Evolutionary conservation across 2,797 vertebrate species (phyloP).

Genomic region (Coregonus suidteri): DNA sequence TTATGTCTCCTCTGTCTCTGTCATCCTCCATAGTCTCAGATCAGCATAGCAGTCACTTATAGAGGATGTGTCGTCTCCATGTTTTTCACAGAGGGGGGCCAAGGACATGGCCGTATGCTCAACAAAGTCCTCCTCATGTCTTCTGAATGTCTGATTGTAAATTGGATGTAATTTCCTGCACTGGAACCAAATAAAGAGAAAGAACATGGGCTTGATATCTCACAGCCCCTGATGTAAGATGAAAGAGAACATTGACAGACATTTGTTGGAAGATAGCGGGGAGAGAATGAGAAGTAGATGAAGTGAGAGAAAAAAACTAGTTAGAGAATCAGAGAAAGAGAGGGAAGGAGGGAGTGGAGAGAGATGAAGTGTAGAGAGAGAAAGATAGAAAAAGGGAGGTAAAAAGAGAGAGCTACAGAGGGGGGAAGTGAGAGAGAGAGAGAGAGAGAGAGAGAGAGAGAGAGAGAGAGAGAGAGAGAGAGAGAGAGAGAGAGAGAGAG

Average conservation of each 20-base stretch:
- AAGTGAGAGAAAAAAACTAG: constrained; percentile 40
- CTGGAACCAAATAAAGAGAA: constrained; percentile 40
- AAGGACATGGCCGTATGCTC: constrained; percentile 40
- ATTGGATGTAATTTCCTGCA: constrained; percentile 49
- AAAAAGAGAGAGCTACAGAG: neutral
- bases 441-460: no score
- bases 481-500: neutral
- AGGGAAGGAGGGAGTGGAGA: neutral
- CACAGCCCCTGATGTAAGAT: constrained; percentile 38
- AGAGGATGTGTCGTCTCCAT: constrained; percentile 44
- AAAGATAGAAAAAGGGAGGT: neutral
- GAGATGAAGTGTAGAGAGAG: neutral
- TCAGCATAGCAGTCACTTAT: constrained; percentile 50
- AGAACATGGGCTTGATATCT: constrained; percentile 39
- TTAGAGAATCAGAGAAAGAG: neutral
- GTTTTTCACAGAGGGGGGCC: constrained; percentile 42
- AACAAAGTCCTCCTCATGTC: constrained; percentile 45
- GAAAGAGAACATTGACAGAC: constrained; percentile 45
- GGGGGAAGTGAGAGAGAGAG: neutral
- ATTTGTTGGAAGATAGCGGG: constrained; percentile 45
- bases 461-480: neutral
- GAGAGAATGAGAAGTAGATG: constrained; percentile 42
- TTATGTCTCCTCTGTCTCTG: neutral
- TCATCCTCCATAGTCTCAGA: neutral
- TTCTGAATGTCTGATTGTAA: constrained; percentile 52